Conservation (phyloP, 1,140 invertebrate species). For the Achatina immaculata region DNA sequence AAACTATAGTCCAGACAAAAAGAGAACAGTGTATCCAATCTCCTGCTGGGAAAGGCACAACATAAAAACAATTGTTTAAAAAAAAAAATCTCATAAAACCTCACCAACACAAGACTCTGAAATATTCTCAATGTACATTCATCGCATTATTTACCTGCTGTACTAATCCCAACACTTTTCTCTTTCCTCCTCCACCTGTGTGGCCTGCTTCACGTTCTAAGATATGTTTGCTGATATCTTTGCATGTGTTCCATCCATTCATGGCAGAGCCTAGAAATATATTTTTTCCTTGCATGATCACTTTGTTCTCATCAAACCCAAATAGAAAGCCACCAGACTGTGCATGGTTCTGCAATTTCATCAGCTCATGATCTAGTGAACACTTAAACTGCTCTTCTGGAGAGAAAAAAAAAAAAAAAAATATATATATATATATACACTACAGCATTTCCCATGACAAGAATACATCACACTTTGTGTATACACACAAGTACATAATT, state of each 20-base stretch:
- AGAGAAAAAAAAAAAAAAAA: neutral
- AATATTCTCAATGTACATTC: too few species aligned
- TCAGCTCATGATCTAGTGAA: conserved; percentile 18
- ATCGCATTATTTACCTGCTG: neutral
- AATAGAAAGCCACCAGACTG: conserved; percentile 16
- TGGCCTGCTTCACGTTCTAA: neutral
- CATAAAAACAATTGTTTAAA: too few species aligned
- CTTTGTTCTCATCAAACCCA: conserved; percentile 27
- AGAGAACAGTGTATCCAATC: too few species aligned
- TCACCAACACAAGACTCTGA: too few species aligned
- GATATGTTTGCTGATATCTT: conserved; percentile 20
- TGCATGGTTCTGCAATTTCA: conserved; percentile 23
- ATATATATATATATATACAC: neutral
- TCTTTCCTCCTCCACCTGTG: neutral
- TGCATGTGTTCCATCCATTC: conserved; percentile 2
- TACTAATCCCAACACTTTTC: neutral
- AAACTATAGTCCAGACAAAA: too few species aligned
- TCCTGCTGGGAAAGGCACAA: too few species aligned
- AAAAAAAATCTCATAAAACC: too few species aligned
- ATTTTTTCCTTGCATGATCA: neutral
- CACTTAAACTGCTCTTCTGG: conserved; percentile 28
- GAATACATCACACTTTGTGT: neutral
- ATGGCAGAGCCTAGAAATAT: neutral
- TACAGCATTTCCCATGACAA: neutral
- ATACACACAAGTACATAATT: too few species aligned